phyloP scores from a whole-genome alignment of 2,888 invertebrate species.

The Hypselothyrea guttata region DNA sequence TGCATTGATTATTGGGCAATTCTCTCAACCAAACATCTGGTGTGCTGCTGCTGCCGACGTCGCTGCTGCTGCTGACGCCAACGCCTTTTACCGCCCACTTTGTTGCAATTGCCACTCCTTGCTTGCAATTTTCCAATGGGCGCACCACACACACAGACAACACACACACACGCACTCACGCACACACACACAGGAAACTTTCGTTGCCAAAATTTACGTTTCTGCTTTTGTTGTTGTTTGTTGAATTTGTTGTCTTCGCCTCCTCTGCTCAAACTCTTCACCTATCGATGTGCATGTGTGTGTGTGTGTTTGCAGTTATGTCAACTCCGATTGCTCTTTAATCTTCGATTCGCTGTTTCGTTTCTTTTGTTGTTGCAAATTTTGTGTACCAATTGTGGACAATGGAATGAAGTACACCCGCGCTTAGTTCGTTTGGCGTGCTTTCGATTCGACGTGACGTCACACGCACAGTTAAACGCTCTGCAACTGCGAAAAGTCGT shows the following conservation, averaged over 20 bases:
- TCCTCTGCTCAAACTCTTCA: slow-evolving; percentile 55
- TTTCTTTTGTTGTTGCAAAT: slow-evolving; percentile 56
- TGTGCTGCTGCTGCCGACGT: slow-evolving; percentile 25
- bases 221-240: slow-evolving; percentile 24
- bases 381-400: slow-evolving; percentile 68
- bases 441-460: slow-evolving; percentile 57
- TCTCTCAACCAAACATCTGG: slow-evolving; percentile 61
- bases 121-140: slow-evolving; percentile 54
- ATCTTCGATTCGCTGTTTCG: slow-evolving; percentile 47
- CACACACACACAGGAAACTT: slow-evolving; percentile 18
- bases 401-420: slow-evolving; percentile 64
- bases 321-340: slow-evolving; percentile 58
- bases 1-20: slow-evolving; percentile 53
- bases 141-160: slow-evolving; percentile 21
- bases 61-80: slow-evolving; percentile 27
- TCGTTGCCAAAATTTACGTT: slow-evolving; percentile 59
- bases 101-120: slow-evolving; percentile 56
- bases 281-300: slow-evolving; percentile 18
- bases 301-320: slow-evolving; percentile 59
- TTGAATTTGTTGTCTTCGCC: slow-evolving; percentile 14
- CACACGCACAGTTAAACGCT: slow-evolving; percentile 54
- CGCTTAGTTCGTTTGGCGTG: slow-evolving; percentile 52
- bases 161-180: slow-evolving; percentile 35
- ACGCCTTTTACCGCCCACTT: slow-evolving; percentile 40
- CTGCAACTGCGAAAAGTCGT: slow-evolving; percentile 44